Conservation (phyloP, 1,140 invertebrate species). For the Brachystomella parvula region DNA sequence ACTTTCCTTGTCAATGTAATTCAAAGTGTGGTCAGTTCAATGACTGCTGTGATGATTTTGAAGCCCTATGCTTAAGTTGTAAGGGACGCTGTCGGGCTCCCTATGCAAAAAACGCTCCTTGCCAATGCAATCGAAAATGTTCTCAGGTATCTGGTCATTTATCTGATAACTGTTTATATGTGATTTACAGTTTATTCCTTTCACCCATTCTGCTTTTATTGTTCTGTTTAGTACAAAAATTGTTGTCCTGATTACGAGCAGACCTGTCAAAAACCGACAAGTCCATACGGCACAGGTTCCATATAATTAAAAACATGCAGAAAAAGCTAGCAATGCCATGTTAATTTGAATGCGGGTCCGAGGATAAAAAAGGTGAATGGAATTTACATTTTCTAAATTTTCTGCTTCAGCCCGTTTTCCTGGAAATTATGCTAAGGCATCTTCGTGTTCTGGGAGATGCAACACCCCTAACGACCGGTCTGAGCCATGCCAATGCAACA, state of each 20-base stretch:
- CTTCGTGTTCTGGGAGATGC: slow-evolving; percentile 26
- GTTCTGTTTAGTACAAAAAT: neutral
- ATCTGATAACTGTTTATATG: neutral
- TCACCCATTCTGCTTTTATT: neutral
- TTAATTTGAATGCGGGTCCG: neutral
- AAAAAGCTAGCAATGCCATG: neutral
- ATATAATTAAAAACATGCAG: neutral
- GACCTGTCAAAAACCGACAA: neutral
- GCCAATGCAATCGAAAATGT: slow-evolving; percentile 6
- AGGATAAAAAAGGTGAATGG: too few species aligned
- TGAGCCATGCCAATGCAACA: slow-evolving; percentile 26
- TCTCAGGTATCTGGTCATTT: too few species aligned
- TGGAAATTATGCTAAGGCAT: neutral
- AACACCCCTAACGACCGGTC: neutral
- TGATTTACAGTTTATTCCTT: neutral
- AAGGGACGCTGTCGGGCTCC: neutral
- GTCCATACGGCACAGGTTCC: neutral
- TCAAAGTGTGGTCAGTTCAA: slow-evolving; percentile 4
- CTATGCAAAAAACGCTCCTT: neutral
- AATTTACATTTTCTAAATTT: neutral
- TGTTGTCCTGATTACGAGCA: slow-evolving; percentile 1
- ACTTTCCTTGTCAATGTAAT: slow-evolving; percentile 9
- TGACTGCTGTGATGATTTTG: slow-evolving; percentile 28
- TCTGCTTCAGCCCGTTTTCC: neutral
- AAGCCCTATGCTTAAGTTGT: slow-evolving; percentile 9